A percentile compares a stretch with the other conserved stretches of the same genome.
Conservation (phyloP, 2,888 invertebrate species). For the Drosophila multiciliata region DNA sequence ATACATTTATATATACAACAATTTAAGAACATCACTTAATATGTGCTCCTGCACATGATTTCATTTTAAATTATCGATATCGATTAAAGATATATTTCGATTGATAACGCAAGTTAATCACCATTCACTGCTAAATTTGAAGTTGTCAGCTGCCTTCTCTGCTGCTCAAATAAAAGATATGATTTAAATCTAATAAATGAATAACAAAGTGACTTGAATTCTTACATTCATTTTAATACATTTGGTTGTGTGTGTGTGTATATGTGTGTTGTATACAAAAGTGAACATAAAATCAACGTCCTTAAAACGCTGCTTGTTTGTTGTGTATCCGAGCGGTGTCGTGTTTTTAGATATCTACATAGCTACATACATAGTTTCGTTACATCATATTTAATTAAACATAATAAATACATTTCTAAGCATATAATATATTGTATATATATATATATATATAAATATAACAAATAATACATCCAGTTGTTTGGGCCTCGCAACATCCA, state of each 20-base stretch:
- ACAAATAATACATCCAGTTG: constrained; percentile 74
- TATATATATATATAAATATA: constrained; percentile 66
- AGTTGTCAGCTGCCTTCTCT: not conserved
- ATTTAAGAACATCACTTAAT: not conserved
- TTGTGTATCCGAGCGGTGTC: constrained; percentile 31
- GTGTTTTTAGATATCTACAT: constrained; percentile 66
- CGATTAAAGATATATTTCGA: constrained; percentile 13
- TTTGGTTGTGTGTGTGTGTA: constrained; percentile 68
- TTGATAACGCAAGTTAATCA: not conserved
- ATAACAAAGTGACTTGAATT: constrained; percentile 36
- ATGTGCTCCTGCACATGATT: not conserved
- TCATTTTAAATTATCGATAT: not conserved
- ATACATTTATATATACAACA: not conserved
- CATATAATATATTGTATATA: constrained; percentile 57
- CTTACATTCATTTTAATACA: constrained; percentile 66
- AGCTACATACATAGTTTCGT: constrained; percentile 68
- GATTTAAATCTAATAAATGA: not conserved
- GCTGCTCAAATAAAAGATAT: not conserved
- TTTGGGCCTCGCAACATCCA: constrained; percentile 23
- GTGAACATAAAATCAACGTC: constrained; percentile 73
- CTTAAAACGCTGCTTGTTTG: constrained; percentile 29
- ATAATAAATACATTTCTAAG: constrained; percentile 74
- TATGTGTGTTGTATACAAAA: constrained; percentile 61
- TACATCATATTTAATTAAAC: constrained; percentile 67
- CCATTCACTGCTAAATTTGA: constrained; percentile 3